Percentiles rank a stretch among this genome's conserved stretches.
These are phyloP conservation scores for Megaceryle torquata DNA, from an alignment of 2,113 vertebrate genomes.

Conservation along the genomic window DNA sequence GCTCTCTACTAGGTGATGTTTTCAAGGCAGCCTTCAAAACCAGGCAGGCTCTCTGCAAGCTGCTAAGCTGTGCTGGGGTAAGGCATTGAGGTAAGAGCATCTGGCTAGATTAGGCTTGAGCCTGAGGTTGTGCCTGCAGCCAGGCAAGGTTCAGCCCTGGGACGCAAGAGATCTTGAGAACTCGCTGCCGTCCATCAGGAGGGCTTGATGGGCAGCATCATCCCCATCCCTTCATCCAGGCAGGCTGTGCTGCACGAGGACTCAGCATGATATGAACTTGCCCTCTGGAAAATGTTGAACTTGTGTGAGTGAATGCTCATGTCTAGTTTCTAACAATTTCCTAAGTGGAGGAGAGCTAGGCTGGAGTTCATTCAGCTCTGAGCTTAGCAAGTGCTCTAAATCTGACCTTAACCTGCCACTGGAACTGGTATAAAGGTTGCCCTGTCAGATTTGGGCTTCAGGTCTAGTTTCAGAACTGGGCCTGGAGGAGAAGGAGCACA, in stretches of 20 bases:
- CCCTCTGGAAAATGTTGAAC: not conserved
- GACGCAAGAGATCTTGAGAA: no score
- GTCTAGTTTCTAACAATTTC: not conserved
- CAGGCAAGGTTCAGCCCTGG: not conserved
- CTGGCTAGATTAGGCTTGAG: not conserved
- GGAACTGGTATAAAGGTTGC: not conserved
- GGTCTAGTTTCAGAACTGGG: not conserved
- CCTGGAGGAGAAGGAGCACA: not conserved
- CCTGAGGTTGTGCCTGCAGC: not conserved
- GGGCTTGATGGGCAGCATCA: rapidly evolving
- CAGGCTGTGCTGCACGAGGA: not conserved
- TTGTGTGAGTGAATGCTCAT: not conserved
- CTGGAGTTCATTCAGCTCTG: not conserved
- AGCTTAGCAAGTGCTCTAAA: no score
- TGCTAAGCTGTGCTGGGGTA: not conserved
- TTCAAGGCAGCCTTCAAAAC: not conserved
- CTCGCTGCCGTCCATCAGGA: rapidly evolving
- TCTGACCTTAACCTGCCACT: not conserved
- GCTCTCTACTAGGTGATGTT: not conserved
- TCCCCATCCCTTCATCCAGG: rapidly evolving
- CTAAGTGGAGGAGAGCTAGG: not conserved
- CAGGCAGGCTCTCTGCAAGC: no score
- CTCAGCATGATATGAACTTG: not conserved
- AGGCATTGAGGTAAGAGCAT: not conserved
- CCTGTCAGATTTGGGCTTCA: not conserved